Evolutionary conservation across 2,113 vertebrate species (phyloP).

Genomic region (Ciconia stormi): DNA sequence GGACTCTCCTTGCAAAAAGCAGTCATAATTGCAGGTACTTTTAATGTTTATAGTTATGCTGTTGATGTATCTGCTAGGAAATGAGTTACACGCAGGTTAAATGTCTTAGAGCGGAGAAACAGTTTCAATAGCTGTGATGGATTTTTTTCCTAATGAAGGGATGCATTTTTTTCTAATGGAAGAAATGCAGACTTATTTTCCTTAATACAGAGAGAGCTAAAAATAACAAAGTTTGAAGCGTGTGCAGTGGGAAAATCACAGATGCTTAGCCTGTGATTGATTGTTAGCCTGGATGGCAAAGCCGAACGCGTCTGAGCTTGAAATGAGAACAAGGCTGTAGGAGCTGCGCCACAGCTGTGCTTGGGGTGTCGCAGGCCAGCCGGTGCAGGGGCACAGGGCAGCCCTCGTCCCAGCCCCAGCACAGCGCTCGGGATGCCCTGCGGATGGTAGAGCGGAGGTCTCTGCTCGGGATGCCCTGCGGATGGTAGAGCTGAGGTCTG

Average conservation of each 20-base stretch:
- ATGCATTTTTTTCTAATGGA: not conserved
- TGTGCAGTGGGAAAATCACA: rapidly evolving
- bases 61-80: not conserved
- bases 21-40: not conserved
- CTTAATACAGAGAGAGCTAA: not conserved
- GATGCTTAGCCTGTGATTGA: not conserved
- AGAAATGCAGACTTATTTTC: not conserved
- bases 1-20: not conserved
- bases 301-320: rapidly evolving
- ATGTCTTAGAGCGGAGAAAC: not conserved
- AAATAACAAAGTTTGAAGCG: not conserved
- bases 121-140: not conserved
- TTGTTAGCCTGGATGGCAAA: not conserved
- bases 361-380: too few species aligned
- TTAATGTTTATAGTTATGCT: not conserved
- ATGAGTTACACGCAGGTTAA: not conserved
- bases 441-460: too few species aligned
- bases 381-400: rapidly evolving
- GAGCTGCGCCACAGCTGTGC: not conserved
- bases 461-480: too few species aligned
- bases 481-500: too few species aligned
- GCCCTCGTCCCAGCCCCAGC: not conserved
- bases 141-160: not conserved
- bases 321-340: not conserved
- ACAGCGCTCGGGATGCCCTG: too few species aligned